Percentiles rank a stretch among this genome's conserved stretches.
Evolutionary conservation across 2,113 vertebrate species (phyloP).

Genomic region (Chloebia gouldiae): DNA sequence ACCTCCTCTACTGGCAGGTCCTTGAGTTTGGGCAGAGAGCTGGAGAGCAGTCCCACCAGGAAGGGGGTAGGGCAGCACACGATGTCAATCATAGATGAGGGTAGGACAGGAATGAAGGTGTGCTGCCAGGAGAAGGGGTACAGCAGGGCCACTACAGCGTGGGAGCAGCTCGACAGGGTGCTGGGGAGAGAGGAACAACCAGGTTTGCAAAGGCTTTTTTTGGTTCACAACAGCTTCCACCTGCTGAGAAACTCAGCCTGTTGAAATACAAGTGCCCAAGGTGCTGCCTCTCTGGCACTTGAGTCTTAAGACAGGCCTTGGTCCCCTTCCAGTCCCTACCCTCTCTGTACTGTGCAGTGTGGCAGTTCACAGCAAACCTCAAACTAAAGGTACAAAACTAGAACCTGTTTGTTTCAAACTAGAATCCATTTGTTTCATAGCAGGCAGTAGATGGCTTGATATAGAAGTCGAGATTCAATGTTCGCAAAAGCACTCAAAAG

Average conservation of each 20-base stretch:
- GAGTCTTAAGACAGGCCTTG: background rate
- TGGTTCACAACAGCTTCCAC: background rate
- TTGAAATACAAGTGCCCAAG: background rate
- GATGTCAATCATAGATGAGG: slow-evolving; percentile 96
- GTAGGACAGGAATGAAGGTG: slow-evolving; percentile 98
- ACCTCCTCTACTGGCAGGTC: slow-evolving; percentile 97
- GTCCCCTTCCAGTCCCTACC: background rate
- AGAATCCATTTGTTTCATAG: background rate
- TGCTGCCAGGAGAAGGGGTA: slow-evolving; percentile 99
- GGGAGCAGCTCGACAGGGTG: slow-evolving; percentile 97
- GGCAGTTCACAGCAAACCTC: background rate
- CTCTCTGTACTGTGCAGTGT: background rate
- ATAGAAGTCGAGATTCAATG: background rate
- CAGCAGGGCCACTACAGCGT: slow-evolving; percentile 93
- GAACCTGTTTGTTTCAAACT: background rate
- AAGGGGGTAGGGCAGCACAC: slow-evolving; percentile 98
- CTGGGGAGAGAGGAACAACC: slow-evolving; percentile 70
- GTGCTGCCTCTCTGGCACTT: background rate
- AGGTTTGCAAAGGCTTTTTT: background rate
- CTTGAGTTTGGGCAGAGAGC: slow-evolving; percentile 94
- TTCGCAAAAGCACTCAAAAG: background rate
- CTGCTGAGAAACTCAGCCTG: background rate
- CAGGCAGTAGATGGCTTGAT: background rate
- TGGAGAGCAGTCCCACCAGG: slow-evolving; percentile 95
- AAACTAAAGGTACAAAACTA: background rate